Conservation (phyloP, 2,888 invertebrate species). For the Agrochola macilenta region DNA sequence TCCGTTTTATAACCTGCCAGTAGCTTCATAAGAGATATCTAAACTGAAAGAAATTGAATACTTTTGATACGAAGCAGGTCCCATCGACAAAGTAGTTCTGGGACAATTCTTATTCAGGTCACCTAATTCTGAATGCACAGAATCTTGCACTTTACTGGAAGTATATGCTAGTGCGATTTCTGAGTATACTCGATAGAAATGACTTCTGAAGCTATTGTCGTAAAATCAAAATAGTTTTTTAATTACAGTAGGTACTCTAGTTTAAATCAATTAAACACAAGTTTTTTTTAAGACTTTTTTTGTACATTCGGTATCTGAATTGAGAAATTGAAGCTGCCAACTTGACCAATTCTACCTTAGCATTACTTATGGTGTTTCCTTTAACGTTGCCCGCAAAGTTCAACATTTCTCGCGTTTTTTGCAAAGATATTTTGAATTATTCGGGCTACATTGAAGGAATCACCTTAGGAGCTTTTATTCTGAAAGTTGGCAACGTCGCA, state of each 20-base stretch:
- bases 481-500: too few relatives aligned
- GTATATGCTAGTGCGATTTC: background rate
- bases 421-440: background rate
- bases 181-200: background rate
- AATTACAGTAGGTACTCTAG: background rate
- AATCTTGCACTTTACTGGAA: slow-evolving; percentile 8
- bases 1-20: background rate
- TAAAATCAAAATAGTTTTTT: background rate
- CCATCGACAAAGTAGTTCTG: background rate
- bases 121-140: slow-evolving; percentile 9
- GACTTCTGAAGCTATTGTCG: background rate
- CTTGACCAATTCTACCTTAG: too few relatives aligned
- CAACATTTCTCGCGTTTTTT: too few relatives aligned
- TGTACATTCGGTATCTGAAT: background rate
- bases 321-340: background rate
- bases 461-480: too few relatives aligned
- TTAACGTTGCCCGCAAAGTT: too few relatives aligned
- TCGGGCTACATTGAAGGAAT: background rate
- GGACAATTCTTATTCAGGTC: slow-evolving; percentile 40
- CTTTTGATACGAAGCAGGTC: background rate
- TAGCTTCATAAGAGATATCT: background rate
- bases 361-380: background rate
- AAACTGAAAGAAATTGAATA: background rate
- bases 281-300: background rate
- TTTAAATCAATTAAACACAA: background rate